Percentiles rank a stretch among this genome's conserved stretches.
phyloP scores from a whole-genome alignment of 2,888 invertebrate genomes.

The Phyllotreta striolata region DNA sequence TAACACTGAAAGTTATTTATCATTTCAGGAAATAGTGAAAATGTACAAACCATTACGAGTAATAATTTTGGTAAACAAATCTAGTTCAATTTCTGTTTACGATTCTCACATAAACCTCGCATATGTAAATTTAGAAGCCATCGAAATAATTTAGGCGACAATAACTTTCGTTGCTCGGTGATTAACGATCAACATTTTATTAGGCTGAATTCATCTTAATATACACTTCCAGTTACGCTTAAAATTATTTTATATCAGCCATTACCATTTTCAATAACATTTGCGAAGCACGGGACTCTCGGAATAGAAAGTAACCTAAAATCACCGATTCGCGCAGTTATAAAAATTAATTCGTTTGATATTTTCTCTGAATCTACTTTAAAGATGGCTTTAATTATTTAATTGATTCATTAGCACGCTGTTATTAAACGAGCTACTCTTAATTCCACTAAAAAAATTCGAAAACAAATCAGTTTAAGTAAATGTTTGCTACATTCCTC shows the following conservation, averaged over 20 bases:
- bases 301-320: slow-evolving; percentile 39
- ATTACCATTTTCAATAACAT: slow-evolving; percentile 34
- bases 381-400: slow-evolving; percentile 15
- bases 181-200: slow-evolving; percentile 13
- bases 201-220: not conserved
- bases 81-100: not conserved
- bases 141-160: slow-evolving; percentile 9
- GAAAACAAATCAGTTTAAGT: no score
- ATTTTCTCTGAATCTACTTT: slow-evolving; percentile 22
- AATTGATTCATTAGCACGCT: slow-evolving; percentile 4
- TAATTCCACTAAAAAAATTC: no score
- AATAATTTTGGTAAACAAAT: no score
- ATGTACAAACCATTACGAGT: no score
- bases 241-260: slow-evolving; percentile 26
- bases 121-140: slow-evolving; percentile 11
- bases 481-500: no score
- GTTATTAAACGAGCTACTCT: not conserved
- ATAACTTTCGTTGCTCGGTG: slow-evolving; percentile 16
- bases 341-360: slow-evolving; percentile 28
- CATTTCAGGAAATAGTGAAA: no score
- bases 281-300: slow-evolving; percentile 30
- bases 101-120: not conserved
- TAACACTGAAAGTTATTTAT: no score
- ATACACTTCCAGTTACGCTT: slow-evolving; percentile 13
- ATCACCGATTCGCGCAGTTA: slow-evolving; percentile 35